These are phyloP conservation scores for Cantharis lateralis DNA, from an alignment of 2,888 invertebrate genomes.

Conservation along the genomic window DNA sequence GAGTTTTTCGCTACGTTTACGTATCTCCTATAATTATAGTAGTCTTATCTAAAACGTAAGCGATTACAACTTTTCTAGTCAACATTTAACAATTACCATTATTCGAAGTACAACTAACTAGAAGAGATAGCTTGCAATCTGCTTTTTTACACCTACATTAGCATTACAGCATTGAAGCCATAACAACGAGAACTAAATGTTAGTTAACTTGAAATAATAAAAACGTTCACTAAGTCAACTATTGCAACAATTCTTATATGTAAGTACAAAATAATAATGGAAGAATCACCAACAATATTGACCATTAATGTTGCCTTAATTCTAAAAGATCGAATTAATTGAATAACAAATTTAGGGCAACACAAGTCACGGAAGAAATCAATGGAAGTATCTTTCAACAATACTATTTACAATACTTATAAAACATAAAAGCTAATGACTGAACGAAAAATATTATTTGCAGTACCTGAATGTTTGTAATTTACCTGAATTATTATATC, in stretches of 20 bases:
- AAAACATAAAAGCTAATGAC: slow-evolving; percentile 34
- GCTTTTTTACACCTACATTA: slow-evolving; percentile 33
- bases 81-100: slow-evolving; percentile 45
- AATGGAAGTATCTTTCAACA: slow-evolving; percentile 40
- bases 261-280: slow-evolving; percentile 37
- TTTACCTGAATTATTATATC: neutral
- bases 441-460: slow-evolving; percentile 15
- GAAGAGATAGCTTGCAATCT: slow-evolving; percentile 35
- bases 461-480: slow-evolving; percentile 19
- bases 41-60: slow-evolving; percentile 39
- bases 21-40: slow-evolving; percentile 17
- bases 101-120: slow-evolving; percentile 36
- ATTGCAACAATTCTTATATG: slow-evolving; percentile 26
- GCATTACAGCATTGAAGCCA: slow-evolving; percentile 46
- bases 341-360: slow-evolving; percentile 24
- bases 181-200: slow-evolving; percentile 29
- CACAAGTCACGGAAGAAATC: slow-evolving; percentile 41
- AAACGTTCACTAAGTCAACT: slow-evolving; percentile 10
- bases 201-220: slow-evolving; percentile 7
- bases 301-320: slow-evolving; percentile 18
- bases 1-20: slow-evolving; percentile 42
- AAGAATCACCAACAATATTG: slow-evolving; percentile 40
- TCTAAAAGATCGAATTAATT: neutral
- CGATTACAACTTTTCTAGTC: slow-evolving; percentile 39
- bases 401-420: slow-evolving; percentile 32